phyloP scores from a whole-genome alignment of 2,888 invertebrate species.

The Shargacucullia verbasci region DNA sequence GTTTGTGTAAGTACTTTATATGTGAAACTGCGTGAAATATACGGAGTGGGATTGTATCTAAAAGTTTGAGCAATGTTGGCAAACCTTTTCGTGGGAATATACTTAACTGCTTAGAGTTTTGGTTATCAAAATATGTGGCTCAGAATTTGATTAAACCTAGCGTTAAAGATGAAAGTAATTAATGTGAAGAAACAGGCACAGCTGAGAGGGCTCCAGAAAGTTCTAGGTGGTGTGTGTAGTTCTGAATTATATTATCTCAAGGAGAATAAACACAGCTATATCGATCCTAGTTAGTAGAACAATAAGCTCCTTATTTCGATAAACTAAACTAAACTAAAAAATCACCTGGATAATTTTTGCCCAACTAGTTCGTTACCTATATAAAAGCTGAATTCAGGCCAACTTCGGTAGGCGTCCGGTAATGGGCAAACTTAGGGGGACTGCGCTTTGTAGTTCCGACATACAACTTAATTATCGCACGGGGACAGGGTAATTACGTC shows the following conservation, averaged over 20 bases:
- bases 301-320: not conserved
- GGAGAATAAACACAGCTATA: no score
- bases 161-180: no score
- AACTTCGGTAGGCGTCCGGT: slow-evolving; percentile 59
- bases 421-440: slow-evolving; percentile 73
- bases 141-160: no score
- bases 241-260: no score
- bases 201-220: no score
- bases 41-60: slow-evolving; percentile 32
- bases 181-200: no score
- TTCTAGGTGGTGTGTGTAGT: no score
- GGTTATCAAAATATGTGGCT: no score
- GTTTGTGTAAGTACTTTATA: slow-evolving; percentile 53
- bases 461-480: slow-evolving; percentile 78
- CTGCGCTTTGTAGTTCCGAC: slow-evolving; percentile 73
- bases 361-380: slow-evolving; percentile 31
- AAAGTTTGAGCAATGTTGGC: slow-evolving; percentile 26
- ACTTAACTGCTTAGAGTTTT: slow-evolving; percentile 11
- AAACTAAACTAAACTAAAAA: slow-evolving; percentile 9
- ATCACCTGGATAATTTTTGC: slow-evolving; percentile 33
- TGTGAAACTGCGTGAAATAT: slow-evolving; percentile 44
- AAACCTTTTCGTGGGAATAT: slow-evolving; percentile 31
- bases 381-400: slow-evolving; percentile 42
- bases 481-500: slow-evolving; percentile 47
- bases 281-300: no score